Evolutionary conservation across 2,888 invertebrate genomes (phyloP).

Genomic region (Boloria selene): DNA sequence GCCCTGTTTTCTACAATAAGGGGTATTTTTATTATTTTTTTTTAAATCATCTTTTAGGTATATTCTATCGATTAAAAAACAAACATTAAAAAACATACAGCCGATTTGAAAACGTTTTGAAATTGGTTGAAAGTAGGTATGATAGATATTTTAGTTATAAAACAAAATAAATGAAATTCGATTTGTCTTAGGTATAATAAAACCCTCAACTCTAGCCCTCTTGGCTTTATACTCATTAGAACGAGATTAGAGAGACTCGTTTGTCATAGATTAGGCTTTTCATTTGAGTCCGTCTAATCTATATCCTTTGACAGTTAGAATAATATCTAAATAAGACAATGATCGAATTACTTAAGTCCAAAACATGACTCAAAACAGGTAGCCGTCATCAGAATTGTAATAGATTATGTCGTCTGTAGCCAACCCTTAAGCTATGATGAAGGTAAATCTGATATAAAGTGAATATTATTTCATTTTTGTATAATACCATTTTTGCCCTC

Average conservation of each 20-base stretch:
- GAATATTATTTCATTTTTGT: background rate
- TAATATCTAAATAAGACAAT: slow-evolving; percentile 36
- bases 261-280: slow-evolving; percentile 64
- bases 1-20: no score
- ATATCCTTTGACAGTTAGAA: slow-evolving; percentile 44
- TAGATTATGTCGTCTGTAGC: slow-evolving; percentile 16
- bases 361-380: slow-evolving; percentile 23
- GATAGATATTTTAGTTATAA: background rate
- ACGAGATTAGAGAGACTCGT: slow-evolving; percentile 54
- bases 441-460: background rate
- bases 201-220: slow-evolving; percentile 2
- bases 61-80: no score
- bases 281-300: slow-evolving; percentile 44
- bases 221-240: slow-evolving; percentile 16
- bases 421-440: background rate
- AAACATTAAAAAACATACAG: no score
- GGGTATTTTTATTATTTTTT: no score
- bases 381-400: slow-evolving; percentile 25
- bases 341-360: slow-evolving; percentile 29
- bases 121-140: no score
- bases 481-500: no score
- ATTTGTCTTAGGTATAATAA: background rate
- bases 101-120: no score
- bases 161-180: background rate
- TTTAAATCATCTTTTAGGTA: no score